Evolutionary conservation across 2,888 invertebrate species (phyloP), one percentile per base, ranked within the genome.

Genomic region (Chymomyza amoena): DNA sequence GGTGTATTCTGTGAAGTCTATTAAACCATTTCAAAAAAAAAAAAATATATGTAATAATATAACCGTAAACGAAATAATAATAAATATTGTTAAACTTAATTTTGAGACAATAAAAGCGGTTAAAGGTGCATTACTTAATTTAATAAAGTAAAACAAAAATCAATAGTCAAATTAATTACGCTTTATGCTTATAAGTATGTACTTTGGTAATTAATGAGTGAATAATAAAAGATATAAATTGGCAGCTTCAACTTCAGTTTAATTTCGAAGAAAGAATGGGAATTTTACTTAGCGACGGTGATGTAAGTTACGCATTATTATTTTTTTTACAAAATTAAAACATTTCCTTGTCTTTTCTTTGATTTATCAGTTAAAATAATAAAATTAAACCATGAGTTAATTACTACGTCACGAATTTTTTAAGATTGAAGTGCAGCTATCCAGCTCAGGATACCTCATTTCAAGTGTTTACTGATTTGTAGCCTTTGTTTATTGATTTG

Each of bases 231-330:
- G 36, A 61, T 65, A 9, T 51, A 73, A 74, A 68, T 70, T 61
- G 61, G 68, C 66, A 73, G 72, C 18, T 9, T 18, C 25, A 25
- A 3, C 54, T 56, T 18, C 7, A 25, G 20, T 64, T 39, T 20
- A 51, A 16, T 63, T 54, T 57, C 50, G 50, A 62, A 74, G 77
- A 75, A 81, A 88, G 79, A 70, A 90, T 90, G 89, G 89, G 89
- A 77, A 87, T 90, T 84, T 79, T 90, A 71, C 76, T 90, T 69
- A 90, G 89, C 77, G 89, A 90, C 80, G 90, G 90, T 66, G 89
- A 90, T 84, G 89, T 90, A 90, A 90, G 89, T 89, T 77, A 51
- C 45, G 13, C 3, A 45, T 45, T 45, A 2, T 20, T 20, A 2
- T 20, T 25, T 25, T 25, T 25, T 25, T 25, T 1, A 25, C 25